Conservation (phyloP, 1,140 invertebrate species). For the Lucilia cuprina region DNA sequence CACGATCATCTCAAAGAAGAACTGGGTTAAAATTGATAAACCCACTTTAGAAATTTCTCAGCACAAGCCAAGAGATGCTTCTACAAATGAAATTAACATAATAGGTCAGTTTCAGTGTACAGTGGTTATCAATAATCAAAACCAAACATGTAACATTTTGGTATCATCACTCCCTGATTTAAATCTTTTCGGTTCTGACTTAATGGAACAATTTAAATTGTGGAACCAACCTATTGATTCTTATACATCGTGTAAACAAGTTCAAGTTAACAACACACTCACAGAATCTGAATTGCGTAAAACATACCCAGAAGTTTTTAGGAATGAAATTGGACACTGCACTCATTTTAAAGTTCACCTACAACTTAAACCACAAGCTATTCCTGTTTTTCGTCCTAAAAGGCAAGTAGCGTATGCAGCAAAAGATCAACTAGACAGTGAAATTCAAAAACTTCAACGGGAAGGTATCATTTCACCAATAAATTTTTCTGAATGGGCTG, state of each 20-base stretch:
- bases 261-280: too few species aligned
- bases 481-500: slow-evolving; percentile 55
- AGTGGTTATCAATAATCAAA: neutral
- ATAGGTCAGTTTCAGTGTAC: too few species aligned
- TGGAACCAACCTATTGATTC: slow-evolving; percentile 4
- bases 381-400: neutral
- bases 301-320: neutral
- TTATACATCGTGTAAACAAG: too few species aligned
- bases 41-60: slow-evolving; percentile 19
- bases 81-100: neutral
- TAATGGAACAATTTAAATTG: slow-evolving; percentile 31
- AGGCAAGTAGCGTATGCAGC: neutral
- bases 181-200: slow-evolving; percentile 2
- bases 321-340: slow-evolving; percentile 1
- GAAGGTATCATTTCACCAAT: too few species aligned
- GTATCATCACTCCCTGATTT: slow-evolving; percentile 3
- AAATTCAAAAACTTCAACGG: too few species aligned
- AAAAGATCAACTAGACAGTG: neutral
- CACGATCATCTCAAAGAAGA: slow-evolving; percentile 28
- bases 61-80: neutral
- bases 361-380: neutral
- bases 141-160: neutral
- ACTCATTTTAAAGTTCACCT: slow-evolving; percentile 13
- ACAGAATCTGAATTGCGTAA: too few species aligned
- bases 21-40: slow-evolving; percentile 10